A percentile compares a stretch with the other conserved stretches of the same genome.
Conservation (phyloP, 2,113 vertebrate species). For the Macrotus californicus region DNA sequence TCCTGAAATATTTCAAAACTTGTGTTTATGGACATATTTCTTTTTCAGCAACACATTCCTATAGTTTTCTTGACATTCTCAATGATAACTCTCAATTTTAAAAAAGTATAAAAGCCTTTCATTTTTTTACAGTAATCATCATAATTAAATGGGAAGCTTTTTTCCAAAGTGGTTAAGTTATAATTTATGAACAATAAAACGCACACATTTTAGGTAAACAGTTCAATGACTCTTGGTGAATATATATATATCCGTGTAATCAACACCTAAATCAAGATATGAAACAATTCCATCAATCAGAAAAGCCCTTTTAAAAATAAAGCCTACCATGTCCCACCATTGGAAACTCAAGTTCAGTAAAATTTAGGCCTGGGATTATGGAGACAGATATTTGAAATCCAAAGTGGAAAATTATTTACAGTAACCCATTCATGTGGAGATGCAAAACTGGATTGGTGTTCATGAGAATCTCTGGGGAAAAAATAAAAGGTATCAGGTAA, state of each 20-base stretch:
- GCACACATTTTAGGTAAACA: not conserved
- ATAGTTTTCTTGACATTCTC: not conserved
- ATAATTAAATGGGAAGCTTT: not conserved
- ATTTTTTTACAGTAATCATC: not conserved
- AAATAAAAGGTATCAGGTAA: too few species aligned
- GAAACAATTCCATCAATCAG: not conserved
- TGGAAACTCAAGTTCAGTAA: not conserved
- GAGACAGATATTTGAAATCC: not conserved
- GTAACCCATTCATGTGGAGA: not conserved
- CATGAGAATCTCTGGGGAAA: not conserved
- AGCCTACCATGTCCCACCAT: not conserved
- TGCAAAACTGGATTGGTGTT: not conserved
- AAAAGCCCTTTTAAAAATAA: not conserved
- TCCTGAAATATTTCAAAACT: not conserved
- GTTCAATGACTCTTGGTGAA: not conserved
- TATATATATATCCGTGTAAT: not conserved
- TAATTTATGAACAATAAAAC: not conserved
- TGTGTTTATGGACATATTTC: not conserved
- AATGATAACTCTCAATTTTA: not conserved
- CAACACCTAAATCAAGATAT: not conserved
- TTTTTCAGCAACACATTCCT: not conserved
- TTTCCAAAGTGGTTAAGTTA: not conserved
- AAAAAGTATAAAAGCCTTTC: not conserved
- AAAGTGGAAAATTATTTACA: not conserved
- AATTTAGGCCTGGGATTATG: not conserved